Conservation (phyloP, 1,140 invertebrate genomes). For the Drosophila punjabiensis region DNA sequence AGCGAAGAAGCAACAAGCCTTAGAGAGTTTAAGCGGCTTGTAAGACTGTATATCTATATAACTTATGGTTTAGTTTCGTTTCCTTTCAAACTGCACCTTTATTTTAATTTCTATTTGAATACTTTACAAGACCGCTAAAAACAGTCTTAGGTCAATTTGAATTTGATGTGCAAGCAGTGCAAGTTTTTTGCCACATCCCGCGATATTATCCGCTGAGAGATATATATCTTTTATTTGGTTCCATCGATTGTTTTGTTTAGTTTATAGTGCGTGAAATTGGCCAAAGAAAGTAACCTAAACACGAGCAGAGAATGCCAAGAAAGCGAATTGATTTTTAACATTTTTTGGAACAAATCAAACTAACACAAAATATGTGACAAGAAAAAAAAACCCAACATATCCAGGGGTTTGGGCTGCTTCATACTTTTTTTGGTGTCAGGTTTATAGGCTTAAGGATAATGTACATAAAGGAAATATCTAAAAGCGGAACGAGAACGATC, state of each 20-base stretch:
- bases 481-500: slow-evolving; percentile 62
- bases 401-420: slow-evolving; percentile 41
- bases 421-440: slow-evolving; percentile 57
- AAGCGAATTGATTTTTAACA: slow-evolving; percentile 80
- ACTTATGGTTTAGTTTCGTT: slow-evolving; percentile 47
- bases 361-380: slow-evolving; percentile 31
- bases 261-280: slow-evolving; percentile 81
- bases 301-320: slow-evolving; percentile 59
- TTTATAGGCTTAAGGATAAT: slow-evolving; percentile 60
- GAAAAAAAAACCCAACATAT: not conserved
- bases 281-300: slow-evolving; percentile 31
- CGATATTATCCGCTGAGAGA: slow-evolving; percentile 21
- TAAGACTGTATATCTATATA: slow-evolving; percentile 12
- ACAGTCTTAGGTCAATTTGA: slow-evolving; percentile 42
- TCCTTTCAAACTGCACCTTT: slow-evolving; percentile 76
- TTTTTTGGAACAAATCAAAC: slow-evolving; percentile 81
- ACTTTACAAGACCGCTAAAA: slow-evolving; percentile 45
- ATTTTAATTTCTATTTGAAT: slow-evolving; percentile 44
- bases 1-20: slow-evolving; percentile 31
- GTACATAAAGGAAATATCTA: slow-evolving; percentile 38
- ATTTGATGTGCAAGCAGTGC: slow-evolving; percentile 77
- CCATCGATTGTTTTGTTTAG: slow-evolving; percentile 71
- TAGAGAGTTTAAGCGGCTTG: slow-evolving; percentile 45
- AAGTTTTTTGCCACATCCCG: slow-evolving; percentile 81
- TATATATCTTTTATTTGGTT: slow-evolving; percentile 37